Conservation (phyloP, 2,888 invertebrate genomes). For the Drosophila neonasuta region DNA sequence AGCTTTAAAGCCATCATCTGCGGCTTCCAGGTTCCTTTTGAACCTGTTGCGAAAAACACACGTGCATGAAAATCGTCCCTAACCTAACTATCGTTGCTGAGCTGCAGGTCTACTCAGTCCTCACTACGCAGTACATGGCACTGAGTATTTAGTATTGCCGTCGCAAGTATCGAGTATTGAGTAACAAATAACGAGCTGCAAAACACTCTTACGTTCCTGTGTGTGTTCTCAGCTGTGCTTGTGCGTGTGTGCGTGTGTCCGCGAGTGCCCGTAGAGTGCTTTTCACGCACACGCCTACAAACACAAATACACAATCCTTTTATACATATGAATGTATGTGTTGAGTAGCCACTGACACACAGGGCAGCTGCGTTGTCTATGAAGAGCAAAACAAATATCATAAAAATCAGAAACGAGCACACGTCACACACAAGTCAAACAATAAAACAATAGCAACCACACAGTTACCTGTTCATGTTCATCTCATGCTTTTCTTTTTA, state of each 20-base stretch:
- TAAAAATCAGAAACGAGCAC: conserved; percentile 52
- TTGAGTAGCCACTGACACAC: conserved; percentile 30
- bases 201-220: conserved; percentile 7
- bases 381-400: conserved; percentile 67
- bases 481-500: neutral
- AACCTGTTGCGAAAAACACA: conserved; percentile 22
- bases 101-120: neutral
- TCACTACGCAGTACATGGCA: neutral
- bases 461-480: neutral
- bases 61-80: neutral
- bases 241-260: conserved; percentile 6
- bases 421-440: conserved; percentile 40
- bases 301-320: conserved; percentile 3
- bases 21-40: neutral
- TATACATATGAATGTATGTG: conserved; percentile 12
- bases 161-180: neutral
- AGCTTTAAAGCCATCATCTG: neutral
- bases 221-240: neutral
- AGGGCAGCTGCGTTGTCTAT: conserved; percentile 33
- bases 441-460: conserved; percentile 49
- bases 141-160: conserved; percentile 1
- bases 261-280: conserved; percentile 31
- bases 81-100: neutral
- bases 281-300: conserved; percentile 34
- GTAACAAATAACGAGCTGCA: conserved; percentile 10